These are phyloP conservation scores for Oegoconia quadripuncta DNA, from an alignment of 2,888 invertebrate genomes.

Conservation along the genomic window DNA sequence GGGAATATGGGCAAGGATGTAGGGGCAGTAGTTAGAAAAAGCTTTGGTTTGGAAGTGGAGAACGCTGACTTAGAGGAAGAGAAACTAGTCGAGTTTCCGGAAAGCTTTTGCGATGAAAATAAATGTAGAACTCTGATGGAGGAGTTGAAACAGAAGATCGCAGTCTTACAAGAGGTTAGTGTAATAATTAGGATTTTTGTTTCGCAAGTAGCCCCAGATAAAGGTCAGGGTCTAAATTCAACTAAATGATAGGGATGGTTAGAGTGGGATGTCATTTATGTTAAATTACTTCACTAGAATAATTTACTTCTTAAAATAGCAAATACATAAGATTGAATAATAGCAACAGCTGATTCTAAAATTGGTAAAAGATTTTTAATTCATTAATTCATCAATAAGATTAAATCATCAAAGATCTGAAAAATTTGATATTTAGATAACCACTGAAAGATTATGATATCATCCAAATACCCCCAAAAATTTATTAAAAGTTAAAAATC, in stretches of 20 bases:
- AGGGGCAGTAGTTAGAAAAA: no score
- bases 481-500: no score
- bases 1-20: no score
- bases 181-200: conserved; percentile 73
- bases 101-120: conserved; percentile 43
- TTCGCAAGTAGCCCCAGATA: conserved; percentile 79
- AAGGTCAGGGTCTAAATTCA: conserved; percentile 82
- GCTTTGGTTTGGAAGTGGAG: no score
- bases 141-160: conserved; percentile 50
- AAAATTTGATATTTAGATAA: not conserved
- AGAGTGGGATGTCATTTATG: conserved; percentile 74
- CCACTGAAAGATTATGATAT: no score
- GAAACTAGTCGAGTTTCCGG: no score
- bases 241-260: conserved; percentile 84
- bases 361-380: conserved; percentile 73
- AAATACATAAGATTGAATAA: conserved; percentile 84
- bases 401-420: not conserved
- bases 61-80: no score
- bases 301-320: conserved; percentile 81
- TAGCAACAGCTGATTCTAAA: conserved; percentile 79
- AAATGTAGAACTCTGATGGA: conserved; percentile 50
- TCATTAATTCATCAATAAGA: not conserved
- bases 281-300: conserved; percentile 84
- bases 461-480: no score
- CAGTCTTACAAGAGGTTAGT: conserved; percentile 47